Base-by-base conservation (phyloP, 2,888 invertebrate species). In the Auanema freiburgensis region DNA sequence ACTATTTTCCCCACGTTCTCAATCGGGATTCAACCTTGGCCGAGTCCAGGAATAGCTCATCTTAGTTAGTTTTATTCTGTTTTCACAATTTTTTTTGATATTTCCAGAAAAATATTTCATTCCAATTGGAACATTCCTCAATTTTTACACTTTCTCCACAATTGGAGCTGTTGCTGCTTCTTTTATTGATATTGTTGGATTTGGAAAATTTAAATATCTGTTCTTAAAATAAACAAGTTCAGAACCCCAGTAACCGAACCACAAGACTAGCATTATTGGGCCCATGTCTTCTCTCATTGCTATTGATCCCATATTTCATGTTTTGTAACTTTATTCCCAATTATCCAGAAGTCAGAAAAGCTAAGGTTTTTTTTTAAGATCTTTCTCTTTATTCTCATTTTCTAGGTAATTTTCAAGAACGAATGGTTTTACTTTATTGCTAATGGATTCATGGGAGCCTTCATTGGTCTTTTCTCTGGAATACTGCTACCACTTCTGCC, bases 401-500 rank as follows among this genome's bases (percentile, higher is more conserved):
- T 43, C 12, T 16, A 62, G 62, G 56, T 62, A 2, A 18, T 62
- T 8, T 62, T 62, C 51, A 62, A 62, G 50, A 51, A 42, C 41
- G 62, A 57, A 16, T 62, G 62, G 62, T 62, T 46, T 23, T 62
- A 57, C 21, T 62, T 51, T n/a, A 57, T 62, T n/a, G 62, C 40
- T 8, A 62, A 62, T 43, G 62, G 57, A 4, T 50, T 57, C 11
- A 23, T 62, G 8, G 62, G 62, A 10, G 24, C 51, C 8, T 12
- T 62, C 6, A 42, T 49, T 11, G 62, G 62, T 1, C 12, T 57
- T 10, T n/a, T 62, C 8, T 57, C 62, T 0, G 57, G 51, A n/a
- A 50, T 62, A 50, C 40, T 62, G 1, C 51, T 62, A 51, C 44
- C 50, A 10, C 23, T 60, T 3, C 25, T 44, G 2, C 43, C 59